phyloP scores from a whole-genome alignment of 2,113 vertebrate species.

The Bos indicus region DNA sequence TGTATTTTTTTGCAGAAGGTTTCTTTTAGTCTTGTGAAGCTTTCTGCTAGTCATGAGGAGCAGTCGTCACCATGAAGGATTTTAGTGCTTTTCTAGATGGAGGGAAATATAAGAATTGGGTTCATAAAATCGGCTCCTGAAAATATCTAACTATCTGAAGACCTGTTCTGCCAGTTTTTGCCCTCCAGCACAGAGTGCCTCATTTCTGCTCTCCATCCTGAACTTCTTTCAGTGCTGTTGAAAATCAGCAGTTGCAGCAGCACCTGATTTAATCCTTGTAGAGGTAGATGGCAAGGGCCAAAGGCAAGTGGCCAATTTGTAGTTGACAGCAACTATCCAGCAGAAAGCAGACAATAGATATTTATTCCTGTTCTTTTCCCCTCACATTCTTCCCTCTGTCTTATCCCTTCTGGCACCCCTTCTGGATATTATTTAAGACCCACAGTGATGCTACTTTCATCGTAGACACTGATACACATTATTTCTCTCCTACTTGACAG shows the following conservation, averaged over 20 bases:
- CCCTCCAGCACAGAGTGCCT: not conserved
- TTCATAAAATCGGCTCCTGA: not conserved
- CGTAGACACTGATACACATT: not conserved
- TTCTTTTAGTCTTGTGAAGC: not conserved
- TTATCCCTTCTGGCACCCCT: not conserved
- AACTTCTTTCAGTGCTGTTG: not conserved
- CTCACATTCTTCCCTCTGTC: not conserved
- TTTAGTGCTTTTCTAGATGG: not conserved
- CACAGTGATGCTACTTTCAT: not conserved
- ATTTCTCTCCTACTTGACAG: not conserved
- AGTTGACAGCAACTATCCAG: not conserved
- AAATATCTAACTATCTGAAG: not conserved
- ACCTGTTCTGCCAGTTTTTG: not conserved
- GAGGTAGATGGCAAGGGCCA: not conserved
- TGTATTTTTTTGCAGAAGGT: not conserved
- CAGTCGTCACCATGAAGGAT: not conserved
- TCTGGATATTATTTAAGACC: not conserved
- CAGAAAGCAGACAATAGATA: not conserved
- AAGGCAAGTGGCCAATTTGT: not conserved
- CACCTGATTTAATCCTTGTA: not conserved
- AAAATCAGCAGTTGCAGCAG: not conserved
- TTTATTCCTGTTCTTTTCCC: not conserved
- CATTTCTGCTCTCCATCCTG: not conserved
- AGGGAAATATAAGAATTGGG: not conserved
- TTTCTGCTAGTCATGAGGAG: not conserved